Percentiles rank a stretch among this genome's conserved stretches.
Conservation (phyloP, 2,888 invertebrate genomes). For the Epicampocera succincta region DNA sequence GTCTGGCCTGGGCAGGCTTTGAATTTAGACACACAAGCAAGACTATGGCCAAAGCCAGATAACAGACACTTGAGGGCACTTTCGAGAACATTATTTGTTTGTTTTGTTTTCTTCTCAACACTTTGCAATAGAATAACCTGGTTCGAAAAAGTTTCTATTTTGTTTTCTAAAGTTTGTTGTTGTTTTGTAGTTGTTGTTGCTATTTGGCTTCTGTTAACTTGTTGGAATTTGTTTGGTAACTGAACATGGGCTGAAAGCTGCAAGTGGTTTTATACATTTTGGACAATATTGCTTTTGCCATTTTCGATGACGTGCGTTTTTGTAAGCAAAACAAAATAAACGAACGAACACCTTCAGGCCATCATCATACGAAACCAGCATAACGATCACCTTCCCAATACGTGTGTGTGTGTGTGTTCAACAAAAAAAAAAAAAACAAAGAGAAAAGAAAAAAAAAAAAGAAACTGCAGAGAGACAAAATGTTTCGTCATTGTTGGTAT, state of each 20-base stretch:
- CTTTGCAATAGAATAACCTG: too few species aligned
- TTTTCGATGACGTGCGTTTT: conserved; percentile 60
- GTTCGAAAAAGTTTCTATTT: neutral
- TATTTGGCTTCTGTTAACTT: conserved; percentile 42
- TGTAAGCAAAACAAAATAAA: conserved; percentile 54
- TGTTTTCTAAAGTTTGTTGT: neutral
- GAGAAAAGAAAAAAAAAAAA: too few species aligned
- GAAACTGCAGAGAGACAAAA: too few species aligned
- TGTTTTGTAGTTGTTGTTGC: conserved; percentile 20
- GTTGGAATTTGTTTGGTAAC: conserved; percentile 60
- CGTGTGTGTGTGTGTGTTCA: too few species aligned
- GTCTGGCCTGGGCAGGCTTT: conserved; percentile 69
- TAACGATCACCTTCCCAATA: conserved; percentile 51
- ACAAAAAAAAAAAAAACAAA: too few species aligned
- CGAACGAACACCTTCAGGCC: conserved; percentile 11
- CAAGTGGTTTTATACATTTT: conserved; percentile 65
- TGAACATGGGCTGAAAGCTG: conserved; percentile 57
- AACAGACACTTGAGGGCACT: conserved; percentile 34
- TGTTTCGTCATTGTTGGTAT: conserved; percentile 41
- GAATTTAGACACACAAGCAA: conserved; percentile 32
- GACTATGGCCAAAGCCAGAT: conserved; percentile 15
- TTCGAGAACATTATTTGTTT: conserved; percentile 60
- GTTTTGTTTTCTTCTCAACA: neutral
- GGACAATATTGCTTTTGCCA: conserved; percentile 57
- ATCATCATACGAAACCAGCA: neutral